Conservation (phyloP, 2,113 vertebrate genomes). For the Gila orcuttii region DNA sequence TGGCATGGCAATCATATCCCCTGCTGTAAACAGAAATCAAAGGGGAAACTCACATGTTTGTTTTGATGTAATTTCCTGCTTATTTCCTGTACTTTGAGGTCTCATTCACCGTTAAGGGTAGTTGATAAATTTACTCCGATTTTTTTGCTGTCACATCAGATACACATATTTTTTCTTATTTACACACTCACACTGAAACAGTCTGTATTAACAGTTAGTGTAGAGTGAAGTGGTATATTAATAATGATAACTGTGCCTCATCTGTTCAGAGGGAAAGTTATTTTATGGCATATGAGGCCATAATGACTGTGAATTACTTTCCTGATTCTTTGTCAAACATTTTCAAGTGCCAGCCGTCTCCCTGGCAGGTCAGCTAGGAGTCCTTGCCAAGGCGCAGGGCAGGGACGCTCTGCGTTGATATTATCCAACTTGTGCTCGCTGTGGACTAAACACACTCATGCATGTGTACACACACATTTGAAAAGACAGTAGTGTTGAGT, state of each 20-base stretch:
- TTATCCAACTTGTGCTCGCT: not conserved
- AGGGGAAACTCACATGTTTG: conserved; percentile 33
- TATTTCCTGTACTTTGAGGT: conserved; percentile 39
- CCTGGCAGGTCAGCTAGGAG: conserved; percentile 24
- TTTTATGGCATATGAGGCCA: conserved; percentile 26
- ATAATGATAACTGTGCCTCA: conserved; percentile 25
- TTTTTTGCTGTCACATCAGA: conserved; percentile 3
- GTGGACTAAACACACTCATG: not conserved
- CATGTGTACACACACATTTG: not conserved
- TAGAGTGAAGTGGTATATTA: not conserved
- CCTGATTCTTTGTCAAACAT: conserved; percentile 34
- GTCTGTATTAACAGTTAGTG: conserved; percentile 11
- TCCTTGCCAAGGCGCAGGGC: conserved; percentile 17
- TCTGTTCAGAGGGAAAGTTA: conserved; percentile 34
- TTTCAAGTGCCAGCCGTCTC: conserved; percentile 37
- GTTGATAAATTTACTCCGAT: not conserved
- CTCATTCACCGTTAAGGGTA: conserved; percentile 1
- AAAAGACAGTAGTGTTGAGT: not conserved
- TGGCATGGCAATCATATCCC: conserved; percentile 7
- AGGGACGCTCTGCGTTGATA: not conserved
- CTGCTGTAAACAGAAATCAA: conserved; percentile 40
- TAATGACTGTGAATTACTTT: conserved; percentile 35
- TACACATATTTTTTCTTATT: not conserved
- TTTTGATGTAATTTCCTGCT: conserved; percentile 37
- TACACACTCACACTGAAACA: conserved; percentile 25